phyloP scores from a whole-genome alignment of 2,888 invertebrate genomes.

The Cheilosia vulpina region DNA sequence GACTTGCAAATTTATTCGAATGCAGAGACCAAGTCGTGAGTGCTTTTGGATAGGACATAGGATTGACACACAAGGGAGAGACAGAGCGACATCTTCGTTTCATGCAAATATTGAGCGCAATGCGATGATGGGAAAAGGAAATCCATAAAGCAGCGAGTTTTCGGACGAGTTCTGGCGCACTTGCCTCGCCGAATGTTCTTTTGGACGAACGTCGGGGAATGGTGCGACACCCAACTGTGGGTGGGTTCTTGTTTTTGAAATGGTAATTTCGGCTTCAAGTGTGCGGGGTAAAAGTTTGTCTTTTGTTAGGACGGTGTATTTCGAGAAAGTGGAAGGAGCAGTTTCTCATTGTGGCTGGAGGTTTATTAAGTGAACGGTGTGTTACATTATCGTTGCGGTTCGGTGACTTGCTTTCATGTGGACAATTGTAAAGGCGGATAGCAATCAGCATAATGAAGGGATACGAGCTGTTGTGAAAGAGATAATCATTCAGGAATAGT shows the following conservation, averaged over 20 bases:
- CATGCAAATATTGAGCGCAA: slow-evolving; percentile 38
- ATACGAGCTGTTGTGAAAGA: slow-evolving; percentile 1
- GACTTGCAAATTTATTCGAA: slow-evolving; percentile 73
- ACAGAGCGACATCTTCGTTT: slow-evolving; percentile 26
- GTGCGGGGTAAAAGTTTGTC: slow-evolving; percentile 12
- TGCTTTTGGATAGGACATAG: slow-evolving; percentile 23
- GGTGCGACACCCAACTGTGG: not conserved
- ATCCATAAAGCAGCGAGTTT: slow-evolving; percentile 24
- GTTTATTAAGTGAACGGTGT: slow-evolving; percentile 50
- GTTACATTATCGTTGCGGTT: slow-evolving; percentile 50
- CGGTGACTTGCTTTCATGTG: slow-evolving; percentile 50
- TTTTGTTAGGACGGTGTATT: slow-evolving; percentile 26
- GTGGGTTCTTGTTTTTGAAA: slow-evolving; percentile 57
- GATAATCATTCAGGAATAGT: slow-evolving; percentile 8
- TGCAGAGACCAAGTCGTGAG: slow-evolving; percentile 38
- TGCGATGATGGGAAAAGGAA: slow-evolving; percentile 35
- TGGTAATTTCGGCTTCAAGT: slow-evolving; percentile 28
- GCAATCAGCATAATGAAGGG: slow-evolving; percentile 27
- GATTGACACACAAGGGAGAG: slow-evolving; percentile 14
- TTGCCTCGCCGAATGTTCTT: slow-evolving; percentile 47
- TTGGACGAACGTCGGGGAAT: slow-evolving; percentile 12
- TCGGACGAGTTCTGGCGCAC: slow-evolving; percentile 21
- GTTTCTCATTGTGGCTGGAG: slow-evolving; percentile 49
- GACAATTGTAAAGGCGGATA: slow-evolving; percentile 42
- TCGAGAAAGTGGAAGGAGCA: not conserved